These are phyloP conservation scores for Cistogaster globosa DNA, from an alignment of 2,888 invertebrate species.

Conservation along the genomic window DNA sequence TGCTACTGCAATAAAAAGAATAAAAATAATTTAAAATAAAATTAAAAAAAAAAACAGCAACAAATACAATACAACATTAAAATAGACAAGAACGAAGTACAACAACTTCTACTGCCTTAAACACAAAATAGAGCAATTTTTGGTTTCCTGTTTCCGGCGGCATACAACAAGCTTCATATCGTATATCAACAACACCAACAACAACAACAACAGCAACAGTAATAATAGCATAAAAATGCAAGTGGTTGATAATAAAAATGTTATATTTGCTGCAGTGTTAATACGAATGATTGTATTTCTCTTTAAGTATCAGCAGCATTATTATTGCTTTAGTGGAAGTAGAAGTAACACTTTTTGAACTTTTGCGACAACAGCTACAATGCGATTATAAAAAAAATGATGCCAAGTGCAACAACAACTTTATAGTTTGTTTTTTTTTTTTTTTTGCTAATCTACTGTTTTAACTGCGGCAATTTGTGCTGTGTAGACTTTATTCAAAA, in stretches of 20 bases:
- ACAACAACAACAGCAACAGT: neutral
- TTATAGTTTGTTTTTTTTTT: too few species aligned
- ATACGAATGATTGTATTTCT: neutral
- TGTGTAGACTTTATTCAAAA: neutral
- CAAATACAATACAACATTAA: conserved; percentile 17
- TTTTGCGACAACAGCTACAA: conserved; percentile 49
- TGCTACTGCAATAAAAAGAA: conserved; percentile 46
- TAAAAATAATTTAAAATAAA: conserved; percentile 49
- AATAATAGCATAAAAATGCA: conserved; percentile 35
- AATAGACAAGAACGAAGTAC: conserved; percentile 45
- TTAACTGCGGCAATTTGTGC: conserved; percentile 47
- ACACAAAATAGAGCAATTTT: conserved; percentile 74
- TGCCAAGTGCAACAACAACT: conserved; percentile 58
- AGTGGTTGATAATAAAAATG: conserved; percentile 45
- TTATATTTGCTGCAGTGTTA: conserved; percentile 12
- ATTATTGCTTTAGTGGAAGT: conserved; percentile 10
- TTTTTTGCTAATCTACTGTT: conserved; percentile 60
- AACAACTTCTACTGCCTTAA: conserved; percentile 46
- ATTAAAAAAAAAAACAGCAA: conserved; percentile 17
- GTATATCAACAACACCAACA: conserved; percentile 49
- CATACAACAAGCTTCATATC: conserved; percentile 68
- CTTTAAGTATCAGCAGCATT: conserved; percentile 3
- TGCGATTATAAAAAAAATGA: conserved; percentile 28
- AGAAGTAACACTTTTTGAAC: conserved; percentile 52
- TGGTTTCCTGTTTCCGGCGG: conserved; percentile 74